Conservation (phyloP, 2,113 vertebrate species). For the Otus sunia region DNA sequence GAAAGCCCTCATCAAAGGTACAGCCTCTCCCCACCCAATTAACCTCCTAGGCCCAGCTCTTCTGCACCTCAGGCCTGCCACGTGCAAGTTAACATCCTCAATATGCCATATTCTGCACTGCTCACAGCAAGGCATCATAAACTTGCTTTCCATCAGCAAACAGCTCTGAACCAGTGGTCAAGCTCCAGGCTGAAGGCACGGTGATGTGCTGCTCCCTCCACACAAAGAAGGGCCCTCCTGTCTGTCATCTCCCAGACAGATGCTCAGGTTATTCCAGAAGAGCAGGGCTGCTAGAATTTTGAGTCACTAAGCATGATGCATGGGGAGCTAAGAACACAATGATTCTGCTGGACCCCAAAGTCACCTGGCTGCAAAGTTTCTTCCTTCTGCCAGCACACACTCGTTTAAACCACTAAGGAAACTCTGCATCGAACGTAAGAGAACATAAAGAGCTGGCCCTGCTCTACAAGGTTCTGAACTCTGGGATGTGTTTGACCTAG, state of each 20-base stretch:
- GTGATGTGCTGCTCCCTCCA: background rate
- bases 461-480: background rate
- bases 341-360: background rate
- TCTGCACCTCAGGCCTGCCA: background rate
- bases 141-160: background rate
- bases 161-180: background rate
- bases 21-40: background rate
- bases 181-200: background rate
- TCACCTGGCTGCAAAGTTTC: background rate
- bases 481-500: background rate
- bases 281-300: background rate
- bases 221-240: background rate
- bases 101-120: background rate
- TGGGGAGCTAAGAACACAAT: background rate
- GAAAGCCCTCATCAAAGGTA: background rate
- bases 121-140: background rate
- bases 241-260: background rate
- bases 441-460: background rate
- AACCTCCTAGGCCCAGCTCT: background rate
- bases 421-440: background rate
- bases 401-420: background rate
- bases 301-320: background rate
- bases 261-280: background rate
- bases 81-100: background rate
- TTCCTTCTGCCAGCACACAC: background rate